Evolutionary conservation across 2,113 vertebrate species (phyloP), one percentile per base, ranked within the genome.

Genomic region (Phaetusa simplex): DNA sequence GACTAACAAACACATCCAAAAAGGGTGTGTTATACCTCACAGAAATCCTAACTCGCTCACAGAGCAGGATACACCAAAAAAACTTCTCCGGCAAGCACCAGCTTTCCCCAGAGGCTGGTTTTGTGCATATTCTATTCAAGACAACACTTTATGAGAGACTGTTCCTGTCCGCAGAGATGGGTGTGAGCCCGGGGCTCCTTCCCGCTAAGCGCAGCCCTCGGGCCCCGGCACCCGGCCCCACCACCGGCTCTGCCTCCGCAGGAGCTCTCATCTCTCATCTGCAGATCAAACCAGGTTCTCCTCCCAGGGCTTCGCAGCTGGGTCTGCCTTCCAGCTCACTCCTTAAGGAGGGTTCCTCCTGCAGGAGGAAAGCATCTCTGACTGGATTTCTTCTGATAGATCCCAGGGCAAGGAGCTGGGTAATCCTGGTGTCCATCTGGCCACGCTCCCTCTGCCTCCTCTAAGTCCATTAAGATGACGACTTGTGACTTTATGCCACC

Each of bases 1-100:
- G 92, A 94, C 85, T 97, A 96, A 86, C 92, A 97, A 91, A 97
- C 86, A 76, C 88, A 89, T 64, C 40, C 82, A 67, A 67, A 91
- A 67, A 78, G 78, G 93, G 90, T 88, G 93, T 93, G 82, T 76
- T 86, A 50, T 9, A 89, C 66, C 65, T 71, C 67, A 65, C 61
- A 91, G 93, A 97, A 94, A 91, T 26, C 4, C 0, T 58, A 89
- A 82, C 47, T 85, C 26, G 6, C 58, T 81, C 77, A 81, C 91
- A 64, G 62, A 83, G 86, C 87, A 66, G 72, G 92, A 86, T 81
- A 86, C 74, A 85, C 89, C 73, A 80, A 86, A 93, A 96, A 88
- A 80, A 62, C 24, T 29, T 87, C 74, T 89, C 88, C 4, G 3
- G 47, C 4, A 10, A 96, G 79, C 69, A 65, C 26, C 38, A 34